A percentile compares a stretch with the other conserved stretches of the same genome.
Evolutionary conservation across 2,113 vertebrate species (phyloP).

Genomic region (Scartelaos histophorus): DNA sequence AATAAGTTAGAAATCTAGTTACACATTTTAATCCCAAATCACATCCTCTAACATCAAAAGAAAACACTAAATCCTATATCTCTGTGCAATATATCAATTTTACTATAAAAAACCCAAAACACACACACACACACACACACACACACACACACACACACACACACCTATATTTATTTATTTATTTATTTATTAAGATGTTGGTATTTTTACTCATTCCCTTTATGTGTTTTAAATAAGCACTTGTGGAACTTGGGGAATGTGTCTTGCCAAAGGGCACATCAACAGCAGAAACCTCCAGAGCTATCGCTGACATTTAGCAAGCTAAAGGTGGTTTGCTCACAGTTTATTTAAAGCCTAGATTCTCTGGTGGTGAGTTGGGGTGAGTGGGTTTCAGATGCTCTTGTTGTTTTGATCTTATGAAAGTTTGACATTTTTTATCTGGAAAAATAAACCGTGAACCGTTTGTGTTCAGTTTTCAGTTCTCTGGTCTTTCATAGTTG

Average conservation of each 20-base stretch:
- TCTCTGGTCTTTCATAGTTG: neutral
- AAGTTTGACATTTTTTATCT: neutral
- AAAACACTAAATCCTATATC: too few species aligned
- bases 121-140: too few species aligned
- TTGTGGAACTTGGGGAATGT: neutral
- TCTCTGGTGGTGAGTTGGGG: neutral
- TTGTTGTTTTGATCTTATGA: neutral
- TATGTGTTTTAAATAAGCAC: neutral
- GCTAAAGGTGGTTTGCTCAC: neutral
- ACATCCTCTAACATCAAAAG: neutral
- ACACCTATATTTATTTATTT: too few species aligned
- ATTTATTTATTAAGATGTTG: neutral
- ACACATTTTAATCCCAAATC: neutral
- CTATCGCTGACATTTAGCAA: neutral
- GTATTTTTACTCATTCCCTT: neutral
- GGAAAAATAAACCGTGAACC: too few species aligned
- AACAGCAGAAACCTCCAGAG: constrained; percentile 3
- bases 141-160: too few species aligned
- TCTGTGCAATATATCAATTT: neutral
- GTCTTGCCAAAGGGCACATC: constrained; percentile 2
- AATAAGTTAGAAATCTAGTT: neutral
- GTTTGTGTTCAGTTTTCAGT: neutral
- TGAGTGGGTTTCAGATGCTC: neutral
- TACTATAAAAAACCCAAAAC: neutral
- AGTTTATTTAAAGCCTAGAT: neutral